Conservation (phyloP, 1,140 invertebrate genomes). For the Apolygus lucorum region DNA sequence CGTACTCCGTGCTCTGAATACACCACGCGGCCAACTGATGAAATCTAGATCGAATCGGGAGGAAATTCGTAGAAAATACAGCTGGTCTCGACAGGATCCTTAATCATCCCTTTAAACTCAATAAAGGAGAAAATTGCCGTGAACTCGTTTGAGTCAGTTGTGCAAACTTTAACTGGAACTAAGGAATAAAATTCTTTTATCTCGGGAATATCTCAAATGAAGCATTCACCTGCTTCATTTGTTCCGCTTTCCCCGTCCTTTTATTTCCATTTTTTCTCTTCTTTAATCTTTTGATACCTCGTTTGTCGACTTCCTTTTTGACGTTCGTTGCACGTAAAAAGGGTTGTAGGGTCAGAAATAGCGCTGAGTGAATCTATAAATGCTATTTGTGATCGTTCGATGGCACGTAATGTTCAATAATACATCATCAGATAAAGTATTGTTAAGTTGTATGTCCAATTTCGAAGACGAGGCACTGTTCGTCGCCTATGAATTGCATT, state of each 20-base stretch:
- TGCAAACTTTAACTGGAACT: not conserved
- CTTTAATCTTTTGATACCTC: not conserved
- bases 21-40: too few relatives aligned
- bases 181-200: not conserved
- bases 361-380: not conserved
- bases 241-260: not conserved
- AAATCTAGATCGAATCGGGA: too few relatives aligned
- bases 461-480: too few relatives aligned
- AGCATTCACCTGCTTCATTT: not conserved
- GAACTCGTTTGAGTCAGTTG: not conserved
- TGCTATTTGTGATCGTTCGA: not conserved
- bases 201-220: not conserved
- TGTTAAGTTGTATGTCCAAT: too few relatives aligned
- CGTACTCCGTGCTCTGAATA: too few relatives aligned
- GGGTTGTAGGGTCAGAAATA: not conserved
- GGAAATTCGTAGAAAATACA: too few relatives aligned
- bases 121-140: not conserved
- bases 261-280: not conserved
- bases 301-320: not conserved
- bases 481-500: too few relatives aligned
- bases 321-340: not conserved
- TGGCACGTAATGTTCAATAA: not conserved
- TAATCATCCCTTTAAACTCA: too few relatives aligned
- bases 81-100: too few relatives aligned
- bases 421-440: not conserved